These are phyloP conservation scores for Ploceus nigricollis DNA, from an alignment of 2,113 vertebrate species.

Conservation along the genomic window DNA sequence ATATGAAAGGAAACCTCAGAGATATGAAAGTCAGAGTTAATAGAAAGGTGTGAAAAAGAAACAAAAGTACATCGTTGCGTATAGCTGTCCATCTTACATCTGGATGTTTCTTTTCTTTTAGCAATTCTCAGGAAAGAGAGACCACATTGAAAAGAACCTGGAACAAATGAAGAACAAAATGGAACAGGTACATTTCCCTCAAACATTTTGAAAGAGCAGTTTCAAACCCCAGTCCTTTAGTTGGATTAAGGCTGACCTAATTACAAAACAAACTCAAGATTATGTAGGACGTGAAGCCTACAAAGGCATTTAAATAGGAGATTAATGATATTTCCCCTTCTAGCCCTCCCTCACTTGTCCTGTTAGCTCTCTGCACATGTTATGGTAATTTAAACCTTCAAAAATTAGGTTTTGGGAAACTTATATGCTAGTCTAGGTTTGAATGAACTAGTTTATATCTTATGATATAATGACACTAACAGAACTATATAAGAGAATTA, in stretches of 20 bases:
- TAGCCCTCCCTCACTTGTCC: background rate
- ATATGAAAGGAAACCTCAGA: conserved; percentile 42
- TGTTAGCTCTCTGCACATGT: background rate
- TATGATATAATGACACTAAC: background rate
- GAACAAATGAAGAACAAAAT: conserved; percentile 69
- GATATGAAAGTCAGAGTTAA: background rate
- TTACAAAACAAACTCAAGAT: background rate
- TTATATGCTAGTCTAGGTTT: background rate
- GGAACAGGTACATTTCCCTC: conserved; percentile 52
- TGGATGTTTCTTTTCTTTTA: conserved; percentile 24
- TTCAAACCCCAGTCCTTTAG: background rate
- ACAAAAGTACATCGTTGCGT: background rate
- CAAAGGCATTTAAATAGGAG: background rate
- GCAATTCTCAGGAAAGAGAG: conserved; percentile 24
- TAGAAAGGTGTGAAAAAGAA: background rate
- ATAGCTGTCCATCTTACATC: background rate
- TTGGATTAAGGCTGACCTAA: background rate
- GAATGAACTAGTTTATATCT: background rate
- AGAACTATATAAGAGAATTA: background rate
- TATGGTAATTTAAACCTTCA: background rate
- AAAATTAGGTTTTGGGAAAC: background rate
- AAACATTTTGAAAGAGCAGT: background rate
- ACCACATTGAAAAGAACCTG: conserved; percentile 62
- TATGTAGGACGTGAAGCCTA: background rate
- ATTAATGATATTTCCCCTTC: background rate